Percentiles rank a stretch among this genome's conserved stretches.
These are phyloP conservation scores for Leucophora obtusa DNA, from an alignment of 2,888 invertebrate genomes.

Conservation along the genomic window DNA sequence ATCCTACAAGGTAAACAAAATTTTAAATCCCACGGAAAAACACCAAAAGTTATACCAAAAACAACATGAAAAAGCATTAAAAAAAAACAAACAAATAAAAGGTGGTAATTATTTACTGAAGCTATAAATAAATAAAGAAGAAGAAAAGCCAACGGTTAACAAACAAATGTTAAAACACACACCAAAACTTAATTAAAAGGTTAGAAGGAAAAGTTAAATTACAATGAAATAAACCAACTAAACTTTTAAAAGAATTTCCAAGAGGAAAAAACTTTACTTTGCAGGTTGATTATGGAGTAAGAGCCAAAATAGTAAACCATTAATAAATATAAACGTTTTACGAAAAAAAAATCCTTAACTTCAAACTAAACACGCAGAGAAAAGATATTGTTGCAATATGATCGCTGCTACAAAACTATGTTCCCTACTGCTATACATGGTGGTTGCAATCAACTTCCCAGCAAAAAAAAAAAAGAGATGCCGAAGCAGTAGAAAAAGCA, in stretches of 20 bases:
- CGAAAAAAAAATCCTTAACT: neutral
- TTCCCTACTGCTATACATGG: no score
- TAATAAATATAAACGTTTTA: neutral
- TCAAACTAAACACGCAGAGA: no score
- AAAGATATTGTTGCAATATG: no score
- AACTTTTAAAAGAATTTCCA: neutral
- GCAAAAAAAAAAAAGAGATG: no score
- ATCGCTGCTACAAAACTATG: no score
- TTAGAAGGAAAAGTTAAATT: constrained; percentile 16
- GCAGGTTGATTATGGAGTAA: neutral
- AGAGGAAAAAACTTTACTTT: neutral
- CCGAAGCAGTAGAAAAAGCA: no score
- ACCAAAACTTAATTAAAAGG: constrained; percentile 15
- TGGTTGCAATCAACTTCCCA: no score
- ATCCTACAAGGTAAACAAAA: neutral
- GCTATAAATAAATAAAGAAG: neutral
- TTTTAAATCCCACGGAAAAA: neutral
- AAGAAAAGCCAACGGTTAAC: no score
- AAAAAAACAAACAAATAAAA: neutral
- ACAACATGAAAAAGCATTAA: no score
- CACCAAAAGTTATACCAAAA: neutral
- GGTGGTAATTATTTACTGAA: neutral
- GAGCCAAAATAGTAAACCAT: neutral
- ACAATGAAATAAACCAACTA: constrained; percentile 5
- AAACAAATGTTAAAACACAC: neutral